Conservation (phyloP, 1,140 invertebrate species). For the Meteorus sp. region DNA sequence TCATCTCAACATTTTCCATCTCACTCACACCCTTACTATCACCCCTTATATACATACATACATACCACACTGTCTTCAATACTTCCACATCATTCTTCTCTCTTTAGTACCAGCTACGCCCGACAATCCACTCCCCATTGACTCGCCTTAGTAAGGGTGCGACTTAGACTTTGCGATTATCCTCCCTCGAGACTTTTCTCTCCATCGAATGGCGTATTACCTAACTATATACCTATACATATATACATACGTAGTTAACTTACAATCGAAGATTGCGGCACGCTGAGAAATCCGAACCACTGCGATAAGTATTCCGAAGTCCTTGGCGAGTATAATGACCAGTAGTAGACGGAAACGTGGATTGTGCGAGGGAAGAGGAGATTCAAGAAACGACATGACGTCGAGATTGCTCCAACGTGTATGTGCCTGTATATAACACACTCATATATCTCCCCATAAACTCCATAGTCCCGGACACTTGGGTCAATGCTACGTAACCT, state of each 20-base stretch:
- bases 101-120: not conserved
- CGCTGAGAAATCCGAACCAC: slow-evolving; percentile 19
- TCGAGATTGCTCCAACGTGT: slow-evolving; percentile 3
- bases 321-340: not conserved
- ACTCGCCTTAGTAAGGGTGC: slow-evolving; percentile 5
- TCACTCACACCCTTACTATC: not conserved
- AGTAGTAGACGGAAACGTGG: slow-evolving; percentile 8
- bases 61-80: too few relatives aligned
- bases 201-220: too few relatives aligned
- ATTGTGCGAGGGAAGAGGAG: slow-evolving; percentile 4
- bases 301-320: slow-evolving; percentile 22
- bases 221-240: too few relatives aligned
- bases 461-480: not conserved
- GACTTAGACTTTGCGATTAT: slow-evolving; percentile 17
- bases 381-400: not conserved
- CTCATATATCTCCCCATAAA: slow-evolving; percentile 12
- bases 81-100: too few relatives aligned
- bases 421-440: too few relatives aligned
- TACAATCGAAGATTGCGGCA: slow-evolving; percentile 25
- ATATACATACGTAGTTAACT: too few relatives aligned
- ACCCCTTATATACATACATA: too few relatives aligned
- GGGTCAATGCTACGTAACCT: slow-evolving; percentile 15
- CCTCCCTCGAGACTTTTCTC: slow-evolving; percentile 12
- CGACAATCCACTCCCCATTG: slow-evolving; percentile 4
- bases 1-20: slow-evolving; percentile 16